Conservation (phyloP, 2,797 vertebrate species). For the Rhinoraja longicauda region DNA sequence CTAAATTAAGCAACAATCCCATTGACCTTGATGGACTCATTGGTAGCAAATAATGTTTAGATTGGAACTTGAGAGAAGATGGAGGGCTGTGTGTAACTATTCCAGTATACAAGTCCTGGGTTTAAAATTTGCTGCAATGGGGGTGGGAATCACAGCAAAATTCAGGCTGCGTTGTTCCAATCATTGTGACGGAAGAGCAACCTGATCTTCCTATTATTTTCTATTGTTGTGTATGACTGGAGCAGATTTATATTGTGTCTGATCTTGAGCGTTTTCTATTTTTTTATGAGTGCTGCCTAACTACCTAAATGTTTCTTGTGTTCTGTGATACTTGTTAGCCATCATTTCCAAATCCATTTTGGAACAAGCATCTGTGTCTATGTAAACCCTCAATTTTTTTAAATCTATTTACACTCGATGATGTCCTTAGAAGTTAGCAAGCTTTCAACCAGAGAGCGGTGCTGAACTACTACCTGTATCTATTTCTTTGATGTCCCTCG, state of each 20-base stretch:
- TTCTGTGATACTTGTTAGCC: background rate
- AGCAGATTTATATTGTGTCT: background rate
- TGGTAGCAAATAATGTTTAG: background rate
- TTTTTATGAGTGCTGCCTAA: background rate
- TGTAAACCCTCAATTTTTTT: background rate
- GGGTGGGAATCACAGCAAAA: background rate
- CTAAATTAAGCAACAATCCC: background rate
- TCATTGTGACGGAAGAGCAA: background rate
- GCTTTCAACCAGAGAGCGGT: too few relatives aligned
- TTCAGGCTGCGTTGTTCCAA: background rate
- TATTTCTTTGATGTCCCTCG: too few relatives aligned
- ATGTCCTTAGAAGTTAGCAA: background rate
- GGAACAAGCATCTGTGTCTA: background rate
- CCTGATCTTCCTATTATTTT: background rate
- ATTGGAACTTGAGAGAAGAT: background rate
- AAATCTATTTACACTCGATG: background rate
- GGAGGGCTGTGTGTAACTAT: background rate
- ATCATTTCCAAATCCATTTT: background rate
- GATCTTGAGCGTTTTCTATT: background rate
- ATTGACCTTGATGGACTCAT: conserved; percentile 11
- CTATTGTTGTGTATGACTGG: background rate
- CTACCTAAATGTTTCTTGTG: background rate
- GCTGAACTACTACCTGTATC: too few relatives aligned
- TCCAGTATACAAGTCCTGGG: background rate
- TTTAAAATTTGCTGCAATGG: background rate